Conservation (phyloP, 53 echinoderm and acorn worm species). For the Arbacia lixula region DNA sequence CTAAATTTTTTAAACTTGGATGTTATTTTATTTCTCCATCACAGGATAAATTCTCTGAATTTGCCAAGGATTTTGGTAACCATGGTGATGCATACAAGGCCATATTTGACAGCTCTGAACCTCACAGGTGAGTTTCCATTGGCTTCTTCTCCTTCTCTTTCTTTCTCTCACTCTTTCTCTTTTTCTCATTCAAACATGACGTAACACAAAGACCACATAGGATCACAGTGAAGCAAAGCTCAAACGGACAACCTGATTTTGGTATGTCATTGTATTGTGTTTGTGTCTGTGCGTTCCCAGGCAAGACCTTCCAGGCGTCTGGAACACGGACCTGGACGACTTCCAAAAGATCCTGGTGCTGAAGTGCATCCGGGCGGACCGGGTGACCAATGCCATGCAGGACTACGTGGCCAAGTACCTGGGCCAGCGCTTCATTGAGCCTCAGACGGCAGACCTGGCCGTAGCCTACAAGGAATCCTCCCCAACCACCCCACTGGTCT, state of each 20-base stretch:
- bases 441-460: slow-evolving; percentile 92
- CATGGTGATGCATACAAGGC: slow-evolving; percentile 81
- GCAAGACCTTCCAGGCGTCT: slow-evolving; percentile 82
- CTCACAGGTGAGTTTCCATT: slow-evolving; percentile 84
- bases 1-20: too few species aligned
- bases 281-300: too few species aligned
- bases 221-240: too few species aligned
- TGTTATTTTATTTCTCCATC: too few species aligned
- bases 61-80: slow-evolving; percentile 80
- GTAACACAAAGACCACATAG: too few species aligned
- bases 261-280: too few species aligned
- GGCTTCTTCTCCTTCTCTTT: too few species aligned
- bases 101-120: slow-evolving; percentile 96
- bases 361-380: slow-evolving; percentile 95
- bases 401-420: slow-evolving; percentile 91
- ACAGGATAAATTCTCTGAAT: slow-evolving; percentile 74
- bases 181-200: too few species aligned
- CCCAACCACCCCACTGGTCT: slow-evolving; percentile 86
- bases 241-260: too few species aligned
- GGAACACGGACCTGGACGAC: slow-evolving; percentile 90
- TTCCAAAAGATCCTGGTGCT: slow-evolving; percentile 96
- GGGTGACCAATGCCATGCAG: slow-evolving; percentile 99
- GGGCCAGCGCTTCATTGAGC: slow-evolving; percentile 98
- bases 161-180: too few species aligned
- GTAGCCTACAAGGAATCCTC: slow-evolving; percentile 97